phyloP scores from a whole-genome alignment of 2,888 invertebrate genomes.

The Pheosia tremula region DNA sequence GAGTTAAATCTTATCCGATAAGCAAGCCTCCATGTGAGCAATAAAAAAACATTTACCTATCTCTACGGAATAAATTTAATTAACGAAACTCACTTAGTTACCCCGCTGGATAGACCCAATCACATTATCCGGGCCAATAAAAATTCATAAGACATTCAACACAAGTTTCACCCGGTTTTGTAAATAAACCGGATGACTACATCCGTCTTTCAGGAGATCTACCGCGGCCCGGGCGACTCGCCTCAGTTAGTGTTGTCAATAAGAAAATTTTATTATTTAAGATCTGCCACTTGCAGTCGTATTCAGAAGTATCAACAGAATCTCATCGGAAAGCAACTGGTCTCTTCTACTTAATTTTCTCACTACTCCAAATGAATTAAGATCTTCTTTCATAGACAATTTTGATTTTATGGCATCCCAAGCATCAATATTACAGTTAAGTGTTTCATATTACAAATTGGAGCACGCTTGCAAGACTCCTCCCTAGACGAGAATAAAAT shows the following conservation, averaged over 20 bases:
- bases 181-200: conserved; percentile 41
- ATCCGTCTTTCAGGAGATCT: conserved; percentile 39
- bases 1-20: too few species aligned
- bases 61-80: neutral
- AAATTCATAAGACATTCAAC: conserved; percentile 9
- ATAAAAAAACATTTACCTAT: too few species aligned
- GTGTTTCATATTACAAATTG: conserved; percentile 13
- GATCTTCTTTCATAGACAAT: neutral
- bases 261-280: too few species aligned
- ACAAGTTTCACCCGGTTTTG: conserved; percentile 26
- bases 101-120: neutral
- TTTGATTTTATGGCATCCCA: neutral
- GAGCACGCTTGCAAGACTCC: conserved; percentile 19
- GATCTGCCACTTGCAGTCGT: too few species aligned
- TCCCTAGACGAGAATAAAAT: conserved; percentile 46
- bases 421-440: neutral
- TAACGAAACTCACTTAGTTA: neutral
- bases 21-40: too few species aligned
- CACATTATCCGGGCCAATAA: conserved; percentile 3
- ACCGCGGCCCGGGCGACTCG: conserved; percentile 9
- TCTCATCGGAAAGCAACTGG: too few species aligned
- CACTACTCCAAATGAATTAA: too few species aligned
- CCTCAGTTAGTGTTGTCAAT: too few species aligned
- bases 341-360: too few species aligned
- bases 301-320: too few species aligned